A percentile compares a stretch with the other conserved stretches of the same genome.
Evolutionary conservation across 2,797 vertebrate species (phyloP).

Genomic region (Menidia menidia): DNA sequence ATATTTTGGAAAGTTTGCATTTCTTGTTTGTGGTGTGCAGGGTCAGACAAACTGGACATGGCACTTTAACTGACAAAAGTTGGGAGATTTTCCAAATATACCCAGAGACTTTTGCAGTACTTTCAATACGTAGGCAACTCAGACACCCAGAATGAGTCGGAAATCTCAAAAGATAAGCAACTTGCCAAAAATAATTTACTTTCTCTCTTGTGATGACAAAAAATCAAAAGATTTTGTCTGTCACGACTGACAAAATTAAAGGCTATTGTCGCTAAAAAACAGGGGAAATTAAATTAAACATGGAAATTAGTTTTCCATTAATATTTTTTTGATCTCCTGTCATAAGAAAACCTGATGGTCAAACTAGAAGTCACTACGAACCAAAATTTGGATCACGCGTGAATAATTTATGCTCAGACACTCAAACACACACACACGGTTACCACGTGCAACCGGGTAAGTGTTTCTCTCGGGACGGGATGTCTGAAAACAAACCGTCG

Average conservation of each 20-base stretch:
- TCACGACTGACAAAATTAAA: no score
- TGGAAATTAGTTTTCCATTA: no score
- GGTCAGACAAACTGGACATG: background rate
- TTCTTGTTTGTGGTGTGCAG: background rate
- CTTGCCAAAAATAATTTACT: background rate
- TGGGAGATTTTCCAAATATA: background rate
- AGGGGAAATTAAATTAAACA: no score
- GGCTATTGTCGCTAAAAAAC: no score
- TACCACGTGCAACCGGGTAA: constrained; percentile 47
- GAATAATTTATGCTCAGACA: constrained; percentile 3
- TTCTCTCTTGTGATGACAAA: no score
- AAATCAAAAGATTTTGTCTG: no score
- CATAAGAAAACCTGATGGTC: background rate
- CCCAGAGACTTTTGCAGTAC: background rate
- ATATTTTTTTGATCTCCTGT: background rate
- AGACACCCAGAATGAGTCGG: background rate
- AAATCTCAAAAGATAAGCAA: background rate
- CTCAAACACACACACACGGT: constrained; percentile 23
- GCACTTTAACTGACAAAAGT: background rate
- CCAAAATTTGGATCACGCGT: background rate
- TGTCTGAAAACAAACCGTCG: constrained; percentile 69
- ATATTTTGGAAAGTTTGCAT: background rate
- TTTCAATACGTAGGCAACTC: background rate
- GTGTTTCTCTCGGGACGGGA: constrained; percentile 48
- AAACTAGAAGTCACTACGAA: background rate